Conservation (phyloP, 2,888 invertebrate species). For the Lasiommata megera region DNA sequence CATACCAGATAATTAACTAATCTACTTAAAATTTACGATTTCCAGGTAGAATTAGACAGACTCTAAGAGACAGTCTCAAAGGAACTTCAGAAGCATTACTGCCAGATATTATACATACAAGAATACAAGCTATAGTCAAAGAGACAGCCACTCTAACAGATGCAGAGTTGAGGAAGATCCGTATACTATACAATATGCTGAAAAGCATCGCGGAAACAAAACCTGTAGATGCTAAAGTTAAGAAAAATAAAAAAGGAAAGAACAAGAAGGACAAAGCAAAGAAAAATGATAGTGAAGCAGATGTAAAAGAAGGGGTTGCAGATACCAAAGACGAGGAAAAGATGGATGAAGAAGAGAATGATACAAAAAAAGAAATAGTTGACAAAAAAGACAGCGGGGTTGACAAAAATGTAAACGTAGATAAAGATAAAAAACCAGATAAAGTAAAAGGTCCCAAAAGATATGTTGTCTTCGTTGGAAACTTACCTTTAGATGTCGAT, state of each 20-base stretch:
- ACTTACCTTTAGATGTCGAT: constrained; percentile 57
- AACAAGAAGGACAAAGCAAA: constrained; percentile 30
- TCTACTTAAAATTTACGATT: constrained; percentile 23
- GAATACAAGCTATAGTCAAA: constrained; percentile 54
- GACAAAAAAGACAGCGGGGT: constrained; percentile 21
- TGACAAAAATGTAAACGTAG: constrained; percentile 32
- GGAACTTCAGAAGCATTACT: constrained; percentile 49
- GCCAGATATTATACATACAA: constrained; percentile 61
- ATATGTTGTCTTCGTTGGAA: constrained; percentile 75
- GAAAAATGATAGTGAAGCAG: constrained; percentile 12
- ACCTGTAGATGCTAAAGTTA: constrained; percentile 18
- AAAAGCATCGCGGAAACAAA: constrained; percentile 42
- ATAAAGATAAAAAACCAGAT: constrained; percentile 25
- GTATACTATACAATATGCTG: constrained; percentile 66
- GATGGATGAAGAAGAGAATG: constrained; percentile 29
- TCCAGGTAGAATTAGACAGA: constrained; percentile 64
- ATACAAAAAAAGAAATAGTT: constrained; percentile 13
- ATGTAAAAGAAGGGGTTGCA: constrained; percentile 14
- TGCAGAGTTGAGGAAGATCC: constrained; percentile 56
- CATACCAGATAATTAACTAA: too few species aligned
- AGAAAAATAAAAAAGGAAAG: constrained; percentile 33
- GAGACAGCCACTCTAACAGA: constrained; percentile 45
- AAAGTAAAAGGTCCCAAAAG: constrained; percentile 60
- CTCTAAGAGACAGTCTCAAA: constrained; percentile 51
- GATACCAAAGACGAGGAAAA: constrained; percentile 19